Base-by-base conservation (phyloP, 1,140 invertebrate genomes). In the Anthonomus grandis region DNA sequence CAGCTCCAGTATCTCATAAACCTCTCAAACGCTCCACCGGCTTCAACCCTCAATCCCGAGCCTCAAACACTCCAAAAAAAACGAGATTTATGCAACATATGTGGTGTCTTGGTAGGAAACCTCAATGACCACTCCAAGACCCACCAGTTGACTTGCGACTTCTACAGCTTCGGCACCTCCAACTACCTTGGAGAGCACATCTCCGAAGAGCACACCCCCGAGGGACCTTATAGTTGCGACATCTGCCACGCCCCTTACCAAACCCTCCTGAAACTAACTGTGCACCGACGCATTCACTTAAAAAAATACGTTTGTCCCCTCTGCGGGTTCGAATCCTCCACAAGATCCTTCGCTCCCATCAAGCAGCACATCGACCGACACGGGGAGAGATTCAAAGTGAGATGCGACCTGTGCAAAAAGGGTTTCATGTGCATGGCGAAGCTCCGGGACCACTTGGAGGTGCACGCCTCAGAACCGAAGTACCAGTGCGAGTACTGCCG, bases 111-210 rank as follows among this genome's bases (percentile, higher is more conserved):
- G 5, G 31, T 12, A 4, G 34, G 39, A 4, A 31, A 51, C 13
- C 34, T 18, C 2, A 23, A 46, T 8, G 21, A 12, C 10, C 44
- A 46, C 18, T 8, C 8, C 3, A 46, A 9, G n/a, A 1, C 72
- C 36, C 63, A 72, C n/a, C 38, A 41, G 17, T 17, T n/a, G 9
- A 13, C 1, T 2, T 41, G 38, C 19, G 17, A 10, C 17, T 2
- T 13, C 19, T 41, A 17, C 17, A 10, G 9, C 17, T 18, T 41
- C 10, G 19, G 19, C 57, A n/a, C n/a, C n/a, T n/a, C n/a, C n/a
- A n/a, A n/a, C n/a, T 73, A 77, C 48, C 77, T 79, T 45, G 78
- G 74, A 49, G 74, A 78, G 23, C 78, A 80, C 46, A 62, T 55
- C n/a, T n/a, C n/a, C 13, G 57, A 57, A 31, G 36, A 49, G 8